These are phyloP conservation scores for Sinocyclocheilus maitianheensis DNA, from an alignment of 2,113 vertebrate genomes.

Conservation along the genomic window DNA sequence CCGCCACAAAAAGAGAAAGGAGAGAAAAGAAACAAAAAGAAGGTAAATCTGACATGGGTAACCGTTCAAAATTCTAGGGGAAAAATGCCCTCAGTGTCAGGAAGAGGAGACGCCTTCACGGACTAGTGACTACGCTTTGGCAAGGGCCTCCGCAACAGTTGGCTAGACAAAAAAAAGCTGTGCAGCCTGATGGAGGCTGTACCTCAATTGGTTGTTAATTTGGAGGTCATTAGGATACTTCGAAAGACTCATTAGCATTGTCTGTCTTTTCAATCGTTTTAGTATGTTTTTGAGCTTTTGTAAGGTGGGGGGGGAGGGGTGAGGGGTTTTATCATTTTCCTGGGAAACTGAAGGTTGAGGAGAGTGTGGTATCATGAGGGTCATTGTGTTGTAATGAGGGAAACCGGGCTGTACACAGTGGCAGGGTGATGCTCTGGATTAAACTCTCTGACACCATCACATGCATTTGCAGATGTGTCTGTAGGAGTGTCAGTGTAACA, in stretches of 20 bases:
- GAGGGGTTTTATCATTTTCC: constrained; percentile 69
- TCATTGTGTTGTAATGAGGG: constrained; percentile 82
- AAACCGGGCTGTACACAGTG: constrained; percentile 49
- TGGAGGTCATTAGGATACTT: constrained; percentile 85
- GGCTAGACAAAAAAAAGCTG: constrained; percentile 77
- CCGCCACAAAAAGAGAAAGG: constrained; percentile 70
- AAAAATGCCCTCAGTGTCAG: constrained; percentile 82
- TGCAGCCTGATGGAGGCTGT: constrained; percentile 71
- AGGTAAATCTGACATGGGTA: constrained; percentile 68
- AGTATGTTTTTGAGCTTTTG: constrained; percentile 69
- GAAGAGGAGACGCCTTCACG: constrained; percentile 92
- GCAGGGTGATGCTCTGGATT: not conserved
- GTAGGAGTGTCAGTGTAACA: not conserved
- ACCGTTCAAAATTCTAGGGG: constrained; percentile 75
- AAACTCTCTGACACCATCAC: constrained; percentile 30
- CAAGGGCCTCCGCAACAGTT: constrained; percentile 80
- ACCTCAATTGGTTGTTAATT: constrained; percentile 87
- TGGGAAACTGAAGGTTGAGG: constrained; percentile 76
- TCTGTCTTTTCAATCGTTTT: constrained; percentile 72
- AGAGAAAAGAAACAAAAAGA: constrained; percentile 58
- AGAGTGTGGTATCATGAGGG: constrained; percentile 72
- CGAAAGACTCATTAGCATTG: constrained; percentile 90
- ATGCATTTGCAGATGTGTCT: not conserved
- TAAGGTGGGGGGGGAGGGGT: constrained; percentile 72
- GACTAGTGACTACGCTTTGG: constrained; percentile 88